Evolutionary conservation across 2,113 vertebrate genomes (phyloP).

Genomic region (Nicator chloris): DNA sequence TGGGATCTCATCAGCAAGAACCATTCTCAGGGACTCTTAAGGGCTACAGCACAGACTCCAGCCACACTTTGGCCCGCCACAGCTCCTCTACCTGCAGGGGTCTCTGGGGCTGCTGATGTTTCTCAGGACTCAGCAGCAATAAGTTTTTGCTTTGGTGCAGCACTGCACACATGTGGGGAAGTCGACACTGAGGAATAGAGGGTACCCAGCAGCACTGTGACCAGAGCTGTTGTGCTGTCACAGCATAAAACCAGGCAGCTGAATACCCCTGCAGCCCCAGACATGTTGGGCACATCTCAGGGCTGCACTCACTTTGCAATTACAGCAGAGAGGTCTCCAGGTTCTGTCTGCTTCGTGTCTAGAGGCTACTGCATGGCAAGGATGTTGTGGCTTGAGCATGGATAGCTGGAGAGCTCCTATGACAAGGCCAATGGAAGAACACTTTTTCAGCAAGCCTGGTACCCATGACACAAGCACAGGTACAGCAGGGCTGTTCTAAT

Average conservation of each 20-base stretch:
- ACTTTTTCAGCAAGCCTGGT: neutral
- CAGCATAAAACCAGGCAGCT: neutral
- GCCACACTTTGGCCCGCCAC: neutral
- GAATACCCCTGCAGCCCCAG: neutral
- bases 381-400: neutral
- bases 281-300: neutral
- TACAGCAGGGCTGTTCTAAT: neutral
- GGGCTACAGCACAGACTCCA: neutral
- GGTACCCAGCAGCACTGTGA: neutral
- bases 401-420: neutral
- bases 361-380: neutral
- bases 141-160: neutral
- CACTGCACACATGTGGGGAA: fast-evolving
- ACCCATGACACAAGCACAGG: neutral
- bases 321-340: neutral
- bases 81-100: neutral
- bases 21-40: neutral
- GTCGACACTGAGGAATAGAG: fast-evolving
- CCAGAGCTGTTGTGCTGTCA: neutral
- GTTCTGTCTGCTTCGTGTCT: neutral
- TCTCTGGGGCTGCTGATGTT: neutral
- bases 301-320: neutral
- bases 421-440: neutral
- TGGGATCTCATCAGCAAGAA: neutral
- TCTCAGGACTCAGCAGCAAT: neutral